These are phyloP conservation scores for Xiphorhynchus elegans DNA, from an alignment of 2,113 vertebrate species.

Conservation along the genomic window DNA sequence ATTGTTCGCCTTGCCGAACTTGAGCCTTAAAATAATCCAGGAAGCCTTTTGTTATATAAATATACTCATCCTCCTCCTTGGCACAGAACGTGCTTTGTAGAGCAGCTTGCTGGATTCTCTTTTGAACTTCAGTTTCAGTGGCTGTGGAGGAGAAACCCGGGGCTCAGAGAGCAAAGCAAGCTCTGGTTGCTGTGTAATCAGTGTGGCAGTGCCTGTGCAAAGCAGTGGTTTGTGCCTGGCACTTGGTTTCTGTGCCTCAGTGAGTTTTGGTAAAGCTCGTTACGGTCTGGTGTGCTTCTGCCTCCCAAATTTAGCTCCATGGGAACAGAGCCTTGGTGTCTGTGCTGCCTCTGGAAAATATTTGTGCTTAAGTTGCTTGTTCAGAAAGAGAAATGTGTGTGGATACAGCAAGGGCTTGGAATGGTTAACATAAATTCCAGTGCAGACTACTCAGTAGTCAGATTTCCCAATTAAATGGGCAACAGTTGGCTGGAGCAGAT, in stretches of 20 bases:
- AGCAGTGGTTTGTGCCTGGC: neutral
- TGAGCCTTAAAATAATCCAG: constrained; percentile 16
- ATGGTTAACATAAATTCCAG: neutral
- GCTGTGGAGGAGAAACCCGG: neutral
- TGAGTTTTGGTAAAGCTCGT: neutral
- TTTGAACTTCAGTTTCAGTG: neutral
- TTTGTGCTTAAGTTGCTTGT: neutral
- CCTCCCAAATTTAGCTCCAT: neutral
- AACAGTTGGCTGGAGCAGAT: neutral
- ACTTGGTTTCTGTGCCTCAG: neutral
- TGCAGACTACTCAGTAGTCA: neutral
- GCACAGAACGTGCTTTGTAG: neutral
- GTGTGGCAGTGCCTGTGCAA: neutral
- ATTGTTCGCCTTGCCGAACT: neutral
- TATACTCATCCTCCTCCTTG: neutral
- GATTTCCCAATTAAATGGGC: neutral
- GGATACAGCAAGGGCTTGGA: neutral
- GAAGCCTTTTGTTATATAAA: constrained; percentile 43
- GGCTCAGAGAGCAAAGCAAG: neutral
- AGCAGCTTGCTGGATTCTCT: neutral
- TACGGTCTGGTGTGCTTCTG: neutral
- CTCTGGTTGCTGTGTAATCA: neutral
- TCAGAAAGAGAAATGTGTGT: neutral
- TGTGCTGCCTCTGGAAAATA: neutral
- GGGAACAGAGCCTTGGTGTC: neutral